Conservation (phyloP, 2,113 vertebrate species). For the Corvus hawaiiensis region DNA sequence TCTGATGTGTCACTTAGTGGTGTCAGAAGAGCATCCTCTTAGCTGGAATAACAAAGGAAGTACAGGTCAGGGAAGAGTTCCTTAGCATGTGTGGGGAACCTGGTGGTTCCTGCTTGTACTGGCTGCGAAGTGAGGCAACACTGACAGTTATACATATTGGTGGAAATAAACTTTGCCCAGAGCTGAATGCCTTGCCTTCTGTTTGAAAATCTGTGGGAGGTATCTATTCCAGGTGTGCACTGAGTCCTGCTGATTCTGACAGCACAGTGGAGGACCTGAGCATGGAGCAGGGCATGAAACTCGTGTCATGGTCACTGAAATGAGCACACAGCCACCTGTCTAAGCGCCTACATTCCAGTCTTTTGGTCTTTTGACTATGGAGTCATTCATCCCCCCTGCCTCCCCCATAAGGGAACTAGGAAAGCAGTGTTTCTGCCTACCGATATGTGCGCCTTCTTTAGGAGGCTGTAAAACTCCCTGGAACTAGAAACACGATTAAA, state of each 20-base stretch:
- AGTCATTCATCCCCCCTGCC: accelerated
- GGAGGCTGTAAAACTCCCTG: background rate
- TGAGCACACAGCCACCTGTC: background rate
- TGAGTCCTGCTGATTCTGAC: background rate
- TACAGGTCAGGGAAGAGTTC: background rate
- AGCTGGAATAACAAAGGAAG: background rate
- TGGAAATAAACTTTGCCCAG: background rate
- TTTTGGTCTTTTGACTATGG: background rate
- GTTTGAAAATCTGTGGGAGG: background rate
- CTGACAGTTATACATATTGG: accelerated
- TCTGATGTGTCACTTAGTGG: background rate
- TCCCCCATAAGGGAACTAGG: background rate
- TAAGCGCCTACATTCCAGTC: background rate
- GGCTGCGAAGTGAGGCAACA: background rate
- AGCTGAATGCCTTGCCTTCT: background rate
- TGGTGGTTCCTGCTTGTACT: background rate
- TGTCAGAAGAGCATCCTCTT: background rate
- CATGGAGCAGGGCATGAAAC: background rate
- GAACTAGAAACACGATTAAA: background rate
- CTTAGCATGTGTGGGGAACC: background rate
- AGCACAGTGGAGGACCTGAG: background rate
- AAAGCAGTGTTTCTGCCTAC: background rate
- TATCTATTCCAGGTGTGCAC: background rate
- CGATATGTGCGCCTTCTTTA: background rate
- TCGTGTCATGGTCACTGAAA: background rate